A percentile compares a stretch with the other conserved stretches of the same genome.
phyloP scores from a whole-genome alignment of 2,888 invertebrate genomes.

The Eumacrocentrus americanus region DNA sequence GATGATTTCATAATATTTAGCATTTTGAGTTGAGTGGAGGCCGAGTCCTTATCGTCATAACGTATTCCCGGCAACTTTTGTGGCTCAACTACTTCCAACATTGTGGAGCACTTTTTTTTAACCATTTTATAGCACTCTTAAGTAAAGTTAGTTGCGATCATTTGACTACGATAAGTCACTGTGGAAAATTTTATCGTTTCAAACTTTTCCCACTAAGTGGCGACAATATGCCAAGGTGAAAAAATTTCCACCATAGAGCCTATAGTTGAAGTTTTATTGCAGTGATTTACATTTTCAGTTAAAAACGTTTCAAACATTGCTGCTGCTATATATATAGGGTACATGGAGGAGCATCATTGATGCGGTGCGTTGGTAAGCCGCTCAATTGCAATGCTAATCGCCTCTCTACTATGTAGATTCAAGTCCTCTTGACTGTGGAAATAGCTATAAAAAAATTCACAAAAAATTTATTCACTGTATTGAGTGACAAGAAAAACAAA shows the following conservation, averaged over 20 bases:
- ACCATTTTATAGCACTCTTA: constrained; percentile 6
- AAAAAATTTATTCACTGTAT: not conserved
- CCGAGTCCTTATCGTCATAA: not conserved
- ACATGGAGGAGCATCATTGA: too few relatives aligned
- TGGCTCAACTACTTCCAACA: too few relatives aligned
- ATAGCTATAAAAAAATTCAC: not conserved
- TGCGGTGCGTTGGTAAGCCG: too few relatives aligned
- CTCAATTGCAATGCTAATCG: not conserved
- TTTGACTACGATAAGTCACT: not conserved
- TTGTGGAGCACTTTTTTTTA: not conserved
- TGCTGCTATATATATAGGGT: too few relatives aligned
- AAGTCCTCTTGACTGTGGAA: too few relatives aligned
- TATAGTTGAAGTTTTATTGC: not conserved
- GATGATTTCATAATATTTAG: constrained; percentile 6
- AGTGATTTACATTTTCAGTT: not conserved
- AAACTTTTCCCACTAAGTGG: not conserved
- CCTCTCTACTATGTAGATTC: not conserved
- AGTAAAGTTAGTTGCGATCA: constrained; percentile 7
- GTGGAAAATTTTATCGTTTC: constrained; percentile 1
- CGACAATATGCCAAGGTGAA: not conserved
- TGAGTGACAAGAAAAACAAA: not conserved
- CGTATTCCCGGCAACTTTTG: too few relatives aligned
- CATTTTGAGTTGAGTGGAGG: not conserved
- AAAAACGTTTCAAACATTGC: too few relatives aligned
- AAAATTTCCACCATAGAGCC: not conserved